These are phyloP conservation scores for Drosophila borealis DNA, from an alignment of 2,888 invertebrate species.

Conservation along the genomic window DNA sequence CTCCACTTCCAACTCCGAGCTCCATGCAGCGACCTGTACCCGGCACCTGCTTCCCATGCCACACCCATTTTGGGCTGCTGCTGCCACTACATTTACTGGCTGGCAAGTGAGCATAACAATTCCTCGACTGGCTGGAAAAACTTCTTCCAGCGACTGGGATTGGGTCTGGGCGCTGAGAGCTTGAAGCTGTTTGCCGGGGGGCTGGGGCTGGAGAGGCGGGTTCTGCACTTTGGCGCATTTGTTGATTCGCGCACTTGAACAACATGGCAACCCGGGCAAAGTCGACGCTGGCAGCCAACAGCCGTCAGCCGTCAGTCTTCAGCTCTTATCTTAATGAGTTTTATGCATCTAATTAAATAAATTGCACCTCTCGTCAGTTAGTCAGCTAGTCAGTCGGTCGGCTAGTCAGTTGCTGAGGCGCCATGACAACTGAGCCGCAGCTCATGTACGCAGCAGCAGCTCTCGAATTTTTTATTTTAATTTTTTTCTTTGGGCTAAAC, in stretches of 20 bases:
- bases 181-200: constrained; percentile 1
- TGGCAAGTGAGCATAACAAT: constrained; percentile 78
- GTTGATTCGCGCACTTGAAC: constrained; percentile 78
- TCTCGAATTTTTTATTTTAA: neutral
- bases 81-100: constrained; percentile 65
- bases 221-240: constrained; percentile 75
- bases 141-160: constrained; percentile 31
- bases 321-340: constrained; percentile 84
- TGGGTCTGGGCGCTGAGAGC: neutral
- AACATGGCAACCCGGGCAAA: constrained; percentile 48
- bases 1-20: constrained; percentile 19
- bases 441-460: constrained; percentile 13
- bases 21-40: neutral
- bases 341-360: constrained; percentile 84
- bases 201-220: neutral
- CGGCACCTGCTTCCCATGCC: constrained; percentile 11
- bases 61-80: constrained; percentile 31
- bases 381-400: constrained; percentile 5
- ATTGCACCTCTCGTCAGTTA: constrained; percentile 71
- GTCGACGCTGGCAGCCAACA: constrained; percentile 12
- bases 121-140: constrained; percentile 49
- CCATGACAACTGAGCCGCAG: constrained; percentile 69
- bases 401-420: constrained; percentile 36
- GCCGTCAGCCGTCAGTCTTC: constrained; percentile 31
- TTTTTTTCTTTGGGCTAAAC: constrained; percentile 8